Evolutionary conservation across 2,797 vertebrate species (phyloP).

Genomic region (Balearica regulorum): DNA sequence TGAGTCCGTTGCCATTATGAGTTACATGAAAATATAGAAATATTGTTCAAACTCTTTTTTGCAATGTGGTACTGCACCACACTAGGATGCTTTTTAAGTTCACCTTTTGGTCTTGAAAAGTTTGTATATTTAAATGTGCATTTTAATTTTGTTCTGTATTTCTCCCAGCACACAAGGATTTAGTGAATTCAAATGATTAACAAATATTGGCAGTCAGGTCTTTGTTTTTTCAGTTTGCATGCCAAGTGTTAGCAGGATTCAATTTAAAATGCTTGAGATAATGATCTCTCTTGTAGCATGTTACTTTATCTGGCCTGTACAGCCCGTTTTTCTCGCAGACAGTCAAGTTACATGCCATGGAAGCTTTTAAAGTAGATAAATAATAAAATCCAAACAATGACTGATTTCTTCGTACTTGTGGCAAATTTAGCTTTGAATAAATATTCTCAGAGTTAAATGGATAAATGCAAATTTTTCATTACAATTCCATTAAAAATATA

Average conservation of each 20-base stretch:
- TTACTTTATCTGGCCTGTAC: conserved; percentile 10
- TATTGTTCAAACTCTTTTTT: neutral
- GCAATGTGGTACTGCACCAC: neutral
- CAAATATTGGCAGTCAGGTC: conserved; percentile 3
- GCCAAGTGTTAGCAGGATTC: neutral
- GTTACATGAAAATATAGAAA: neutral
- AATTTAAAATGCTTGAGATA: conserved; percentile 23
- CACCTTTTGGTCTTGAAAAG: neutral
- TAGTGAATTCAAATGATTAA: neutral
- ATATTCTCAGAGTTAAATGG: neutral
- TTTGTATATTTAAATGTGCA: neutral
- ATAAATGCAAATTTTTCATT: neutral
- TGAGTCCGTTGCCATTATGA: neutral
- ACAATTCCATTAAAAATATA: neutral
- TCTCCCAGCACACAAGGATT: neutral
- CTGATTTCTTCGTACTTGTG: neutral
- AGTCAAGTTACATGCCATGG: neutral
- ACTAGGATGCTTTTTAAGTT: neutral
- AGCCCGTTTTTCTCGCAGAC: neutral
- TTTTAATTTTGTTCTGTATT: neutral
- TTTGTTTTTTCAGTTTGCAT: conserved; percentile 16
- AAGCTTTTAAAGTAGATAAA: neutral
- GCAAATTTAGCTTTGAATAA: neutral
- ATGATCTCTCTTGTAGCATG: neutral
- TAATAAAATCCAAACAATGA: neutral